Percentiles rank a stretch among this genome's conserved stretches.
Evolutionary conservation across 2,113 vertebrate genomes (phyloP).

Genomic region (Forbesichthys agassizii): DNA sequence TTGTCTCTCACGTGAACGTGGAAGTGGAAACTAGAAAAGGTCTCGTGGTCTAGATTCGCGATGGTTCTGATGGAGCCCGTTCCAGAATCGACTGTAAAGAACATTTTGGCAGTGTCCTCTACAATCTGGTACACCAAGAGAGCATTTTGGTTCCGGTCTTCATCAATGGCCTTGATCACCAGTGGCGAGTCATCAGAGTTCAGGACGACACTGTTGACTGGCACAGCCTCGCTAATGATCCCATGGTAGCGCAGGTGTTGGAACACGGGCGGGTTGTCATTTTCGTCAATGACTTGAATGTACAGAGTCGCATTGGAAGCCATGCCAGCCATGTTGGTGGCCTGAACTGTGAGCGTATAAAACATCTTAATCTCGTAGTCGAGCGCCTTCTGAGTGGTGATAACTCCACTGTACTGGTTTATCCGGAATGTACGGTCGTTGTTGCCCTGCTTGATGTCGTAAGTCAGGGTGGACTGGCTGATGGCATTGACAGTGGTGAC

Average conservation of each 20-base stretch:
- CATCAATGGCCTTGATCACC: slow-evolving; percentile 89
- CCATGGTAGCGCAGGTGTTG: slow-evolving; percentile 86
- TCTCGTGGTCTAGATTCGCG: slow-evolving; percentile 91
- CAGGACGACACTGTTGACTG: slow-evolving; percentile 88
- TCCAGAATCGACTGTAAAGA: slow-evolving; percentile 93
- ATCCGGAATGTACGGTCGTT: slow-evolving; percentile 82
- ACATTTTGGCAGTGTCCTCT: slow-evolving; percentile 90
- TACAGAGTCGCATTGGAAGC: slow-evolving; percentile 86
- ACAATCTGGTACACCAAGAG: slow-evolving; percentile 93
- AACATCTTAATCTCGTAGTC: slow-evolving; percentile 85
- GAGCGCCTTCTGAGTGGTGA: slow-evolving; percentile 84
- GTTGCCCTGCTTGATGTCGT: slow-evolving; percentile 90
- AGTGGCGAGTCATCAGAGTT: slow-evolving; percentile 82
- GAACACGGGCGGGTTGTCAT: slow-evolving; percentile 92
- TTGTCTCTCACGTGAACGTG: slow-evolving; percentile 93
- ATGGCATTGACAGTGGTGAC: slow-evolving; percentile 87
- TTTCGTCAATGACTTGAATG: slow-evolving; percentile 90
- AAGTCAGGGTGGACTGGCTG: slow-evolving; percentile 91
- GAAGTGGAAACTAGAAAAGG: slow-evolving; percentile 86
- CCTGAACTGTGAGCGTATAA: slow-evolving; percentile 86
- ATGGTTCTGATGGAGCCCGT: slow-evolving; percentile 95
- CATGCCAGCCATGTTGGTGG: slow-evolving; percentile 97
- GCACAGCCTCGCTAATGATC: slow-evolving; percentile 90
- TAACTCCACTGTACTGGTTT: slow-evolving; percentile 94
- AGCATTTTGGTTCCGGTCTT: slow-evolving; percentile 92